phyloP scores from a whole-genome alignment of 53 echinoderm and acorn worm species.

The Crossaster papposus region DNA sequence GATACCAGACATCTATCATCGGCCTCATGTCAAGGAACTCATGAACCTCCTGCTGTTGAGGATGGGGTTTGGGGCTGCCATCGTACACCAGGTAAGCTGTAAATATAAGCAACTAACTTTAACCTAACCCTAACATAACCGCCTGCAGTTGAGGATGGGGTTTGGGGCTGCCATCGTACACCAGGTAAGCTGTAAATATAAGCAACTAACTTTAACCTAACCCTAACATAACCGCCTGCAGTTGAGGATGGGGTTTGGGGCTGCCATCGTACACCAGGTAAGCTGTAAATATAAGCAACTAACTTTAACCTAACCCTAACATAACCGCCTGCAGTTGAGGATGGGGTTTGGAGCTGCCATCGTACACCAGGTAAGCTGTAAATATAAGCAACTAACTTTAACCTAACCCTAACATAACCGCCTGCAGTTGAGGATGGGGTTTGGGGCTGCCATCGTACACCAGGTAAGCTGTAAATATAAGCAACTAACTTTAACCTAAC shows the following conservation, averaged over 20 bases:
- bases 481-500: too few relatives aligned
- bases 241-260: constrained; percentile 80
- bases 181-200: constrained; percentile 61
- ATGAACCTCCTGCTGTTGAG: constrained; percentile 82
- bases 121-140: background rate
- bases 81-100: constrained; percentile 82
- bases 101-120: background rate
- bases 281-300: background rate
- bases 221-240: constrained; percentile 25
- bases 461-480: constrained; percentile 60
- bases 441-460: constrained; percentile 92
- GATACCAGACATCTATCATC: constrained; percentile 93
- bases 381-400: background rate
- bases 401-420: background rate
- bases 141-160: constrained; percentile 71
- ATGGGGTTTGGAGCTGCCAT: constrained; percentile 93
- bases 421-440: constrained; percentile 74
- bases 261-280: constrained; percentile 95
- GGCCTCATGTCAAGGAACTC: constrained; percentile 95
- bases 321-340: constrained; percentile 50
- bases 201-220: background rate
- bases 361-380: constrained; percentile 77
- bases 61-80: constrained; percentile 90
- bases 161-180: constrained; percentile 95
- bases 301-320: background rate